Conservation (phyloP, 2,888 invertebrate species). For the Drosophila atroscutellata region DNA sequence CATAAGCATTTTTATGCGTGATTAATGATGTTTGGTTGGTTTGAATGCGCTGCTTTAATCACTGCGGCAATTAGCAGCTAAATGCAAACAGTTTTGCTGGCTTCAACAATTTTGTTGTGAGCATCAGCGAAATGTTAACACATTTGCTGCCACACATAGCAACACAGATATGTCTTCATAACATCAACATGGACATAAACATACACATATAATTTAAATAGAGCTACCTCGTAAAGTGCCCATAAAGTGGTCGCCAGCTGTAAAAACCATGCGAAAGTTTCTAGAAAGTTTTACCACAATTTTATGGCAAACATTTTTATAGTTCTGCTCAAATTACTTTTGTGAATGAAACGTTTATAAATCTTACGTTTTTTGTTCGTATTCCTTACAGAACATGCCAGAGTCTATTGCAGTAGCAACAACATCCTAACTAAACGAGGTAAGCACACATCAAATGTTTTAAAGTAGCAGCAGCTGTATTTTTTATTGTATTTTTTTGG, state of each 20-base stretch:
- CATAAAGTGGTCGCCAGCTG: slow-evolving; percentile 42
- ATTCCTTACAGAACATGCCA: slow-evolving; percentile 66
- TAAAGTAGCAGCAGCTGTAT: slow-evolving; percentile 37
- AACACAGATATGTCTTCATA: slow-evolving; percentile 22
- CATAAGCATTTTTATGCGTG: slow-evolving; percentile 53
- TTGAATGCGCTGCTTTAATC: slow-evolving; percentile 67
- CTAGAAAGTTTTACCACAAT: slow-evolving; percentile 53
- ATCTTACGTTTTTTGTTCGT: slow-evolving; percentile 16
- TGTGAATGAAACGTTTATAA: slow-evolving; percentile 53
- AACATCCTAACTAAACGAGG: slow-evolving; percentile 57
- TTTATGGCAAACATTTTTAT: slow-evolving; percentile 50
- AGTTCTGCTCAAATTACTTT: slow-evolving; percentile 53
- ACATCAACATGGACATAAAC: slow-evolving; percentile 7
- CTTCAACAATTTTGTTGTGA: slow-evolving; percentile 62
- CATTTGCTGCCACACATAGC: slow-evolving; percentile 48
- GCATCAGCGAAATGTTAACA: slow-evolving; percentile 56
- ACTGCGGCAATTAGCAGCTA: slow-evolving; percentile 75
- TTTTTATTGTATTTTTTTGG: slow-evolving; percentile 54
- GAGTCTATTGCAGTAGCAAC: slow-evolving; percentile 35
- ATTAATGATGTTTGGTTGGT: slow-evolving; percentile 66
- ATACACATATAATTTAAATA: slow-evolving; percentile 38
- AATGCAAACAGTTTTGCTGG: slow-evolving; percentile 51
- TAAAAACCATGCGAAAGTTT: slow-evolving; percentile 53
- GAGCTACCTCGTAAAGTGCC: slow-evolving; percentile 48
- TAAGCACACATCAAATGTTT: slow-evolving; percentile 49